Evolutionary conservation across 1,140 invertebrate genomes (phyloP), one percentile per base, ranked within the genome.

Genomic region (Aphelenchoides fujianensis): DNA sequence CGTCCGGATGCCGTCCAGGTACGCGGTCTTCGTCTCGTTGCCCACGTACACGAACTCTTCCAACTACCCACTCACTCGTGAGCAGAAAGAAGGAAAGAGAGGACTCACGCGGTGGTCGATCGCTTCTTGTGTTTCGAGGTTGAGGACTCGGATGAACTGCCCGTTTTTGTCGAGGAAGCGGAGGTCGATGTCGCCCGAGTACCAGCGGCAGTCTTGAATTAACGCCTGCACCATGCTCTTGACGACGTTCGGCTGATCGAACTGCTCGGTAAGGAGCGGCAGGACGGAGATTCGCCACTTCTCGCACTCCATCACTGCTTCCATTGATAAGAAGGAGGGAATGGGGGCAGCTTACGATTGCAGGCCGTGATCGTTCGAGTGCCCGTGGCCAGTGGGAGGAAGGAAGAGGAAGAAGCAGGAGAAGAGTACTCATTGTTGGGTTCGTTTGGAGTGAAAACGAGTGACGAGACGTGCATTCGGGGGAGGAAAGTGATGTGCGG

Each of bases 241-340:
- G 12, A 59, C 28, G 34, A 59, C 55, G 19, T 59, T 59, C 5
- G 34, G 5, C 19, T 59, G 55, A 59, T 59, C 55, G 55, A 59
- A 59, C 5, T 19, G 5, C 34, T 59, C 55, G 7, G 55, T 59
- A 16, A 59, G 23, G 5, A 59, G 19, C 19, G 55, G 55, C 5
- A 59, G 27, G 5, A 59, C 55, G 19, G 55, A 30, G 5, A 59
- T 77, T 73, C 31, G 9, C 37, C 3, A 28, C 37, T 76, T 72
- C 52, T 73, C 19, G 52, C 16, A 66, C n/a, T 69, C 23, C 27
- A 28, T 35, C 68, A 48, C 5, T 64, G n/a, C n/a, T n/a, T n/a
- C n/a, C n/a, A n/a, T n/a, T n/a, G n/a, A n/a, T n/a, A n/a, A n/a
- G n/a, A n/a, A n/a, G n/a, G n/a, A n/a, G n/a, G n/a, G n/a, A n/a